These are phyloP conservation scores for Valencia hispanica DNA, from an alignment of 2,797 vertebrate species.

Conservation along the genomic window DNA sequence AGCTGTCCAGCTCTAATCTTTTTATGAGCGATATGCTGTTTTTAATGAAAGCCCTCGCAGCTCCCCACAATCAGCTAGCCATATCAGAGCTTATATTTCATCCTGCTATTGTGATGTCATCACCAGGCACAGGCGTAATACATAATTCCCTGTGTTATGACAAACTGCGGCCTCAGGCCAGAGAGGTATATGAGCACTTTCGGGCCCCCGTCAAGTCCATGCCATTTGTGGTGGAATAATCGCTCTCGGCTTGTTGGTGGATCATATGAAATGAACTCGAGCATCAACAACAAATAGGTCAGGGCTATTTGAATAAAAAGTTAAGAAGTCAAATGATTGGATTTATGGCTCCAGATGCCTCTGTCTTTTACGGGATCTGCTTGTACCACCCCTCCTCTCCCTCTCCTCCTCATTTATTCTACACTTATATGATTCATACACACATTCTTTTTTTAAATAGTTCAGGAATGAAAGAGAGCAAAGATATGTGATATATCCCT, in stretches of 20 bases:
- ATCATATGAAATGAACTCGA: slow-evolving; percentile 69
- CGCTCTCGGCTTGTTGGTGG: slow-evolving; percentile 71
- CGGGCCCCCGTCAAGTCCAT: slow-evolving; percentile 78
- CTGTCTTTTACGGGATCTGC: slow-evolving; percentile 15
- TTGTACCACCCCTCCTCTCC: slow-evolving; percentile 1
- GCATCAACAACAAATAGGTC: slow-evolving; percentile 74
- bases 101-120: slow-evolving; percentile 87
- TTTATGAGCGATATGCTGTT: slow-evolving; percentile 87
- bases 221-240: slow-evolving; percentile 80
- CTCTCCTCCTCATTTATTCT: background rate
- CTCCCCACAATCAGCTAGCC: slow-evolving; percentile 81
- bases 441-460: slow-evolving; percentile 26
- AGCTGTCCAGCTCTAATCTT: slow-evolving; percentile 85
- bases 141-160: slow-evolving; percentile 87
- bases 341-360: slow-evolving; percentile 43
- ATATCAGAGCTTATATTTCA: slow-evolving; percentile 88
- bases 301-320: slow-evolving; percentile 74
- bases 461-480: slow-evolving; percentile 2
- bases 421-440: background rate
- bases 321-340: slow-evolving; percentile 68
- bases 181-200: slow-evolving; percentile 79
- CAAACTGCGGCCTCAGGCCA: slow-evolving; percentile 80
- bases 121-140: slow-evolving; percentile 81
- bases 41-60: slow-evolving; percentile 87
- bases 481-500: background rate